These are phyloP conservation scores for Acanthopagrus latus DNA, from an alignment of 2,797 vertebrate genomes.

Conservation along the genomic window DNA sequence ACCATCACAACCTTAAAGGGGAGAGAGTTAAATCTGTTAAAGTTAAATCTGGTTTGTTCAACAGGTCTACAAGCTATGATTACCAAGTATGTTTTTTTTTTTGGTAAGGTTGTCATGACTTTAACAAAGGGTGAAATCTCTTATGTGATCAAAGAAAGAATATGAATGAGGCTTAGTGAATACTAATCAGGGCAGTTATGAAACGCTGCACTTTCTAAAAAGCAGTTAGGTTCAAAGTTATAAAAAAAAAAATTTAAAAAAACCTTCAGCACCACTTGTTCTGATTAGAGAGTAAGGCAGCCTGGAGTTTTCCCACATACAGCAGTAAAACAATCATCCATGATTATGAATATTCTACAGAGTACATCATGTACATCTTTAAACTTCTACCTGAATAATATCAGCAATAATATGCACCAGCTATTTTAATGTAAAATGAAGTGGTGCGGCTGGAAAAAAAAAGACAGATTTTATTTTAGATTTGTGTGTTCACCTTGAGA, in stretches of 20 bases:
- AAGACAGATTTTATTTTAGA: background rate
- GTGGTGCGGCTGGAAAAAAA: background rate
- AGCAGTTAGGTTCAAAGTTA: background rate
- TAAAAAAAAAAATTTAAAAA: background rate
- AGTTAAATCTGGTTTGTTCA: background rate
- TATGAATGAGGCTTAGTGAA: background rate
- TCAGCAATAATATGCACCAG: background rate
- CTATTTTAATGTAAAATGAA: background rate
- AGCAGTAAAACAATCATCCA: background rate
- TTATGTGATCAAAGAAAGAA: background rate
- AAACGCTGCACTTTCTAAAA: background rate
- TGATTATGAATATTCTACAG: background rate
- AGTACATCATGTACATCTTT: too few species aligned
- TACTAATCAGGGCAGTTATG: background rate
- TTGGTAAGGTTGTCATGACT: background rate
- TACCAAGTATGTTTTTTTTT: background rate
- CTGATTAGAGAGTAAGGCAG: background rate
- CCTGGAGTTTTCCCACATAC: background rate
- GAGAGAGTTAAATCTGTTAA: background rate
- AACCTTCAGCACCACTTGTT: background rate
- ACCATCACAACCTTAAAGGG: conserved; percentile 90
- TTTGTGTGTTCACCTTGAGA: conserved; percentile 89
- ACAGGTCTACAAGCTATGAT: background rate
- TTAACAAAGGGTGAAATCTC: background rate
- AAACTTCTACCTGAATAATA: background rate